These are phyloP conservation scores for Isotomurus palustris DNA, from an alignment of 2,888 invertebrate genomes.

Conservation along the genomic window DNA sequence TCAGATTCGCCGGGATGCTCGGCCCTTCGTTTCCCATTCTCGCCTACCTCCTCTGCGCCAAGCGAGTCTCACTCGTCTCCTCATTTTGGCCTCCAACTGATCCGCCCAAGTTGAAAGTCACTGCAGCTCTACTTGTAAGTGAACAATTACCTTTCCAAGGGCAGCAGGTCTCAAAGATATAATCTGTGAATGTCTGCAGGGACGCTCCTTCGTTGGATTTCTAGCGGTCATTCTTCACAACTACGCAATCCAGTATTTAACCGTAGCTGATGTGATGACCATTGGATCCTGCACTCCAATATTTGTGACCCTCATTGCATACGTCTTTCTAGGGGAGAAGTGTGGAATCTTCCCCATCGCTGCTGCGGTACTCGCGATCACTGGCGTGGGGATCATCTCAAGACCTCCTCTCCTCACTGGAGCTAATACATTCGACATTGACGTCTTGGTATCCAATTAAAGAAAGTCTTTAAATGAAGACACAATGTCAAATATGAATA, in stretches of 20 bases:
- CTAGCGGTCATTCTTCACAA: background rate
- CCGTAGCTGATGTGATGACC: background rate
- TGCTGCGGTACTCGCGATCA: constrained; percentile 1
- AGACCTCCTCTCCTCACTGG: constrained; percentile 12
- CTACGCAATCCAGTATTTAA: background rate
- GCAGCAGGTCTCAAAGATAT: too few relatives aligned
- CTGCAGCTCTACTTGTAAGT: too few relatives aligned
- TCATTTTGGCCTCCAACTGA: constrained; percentile 1
- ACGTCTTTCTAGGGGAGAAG: background rate
- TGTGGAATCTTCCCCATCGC: background rate
- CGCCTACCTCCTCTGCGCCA: constrained; percentile 8
- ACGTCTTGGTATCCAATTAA: constrained; percentile 6
- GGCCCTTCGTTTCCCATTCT: constrained; percentile 24
- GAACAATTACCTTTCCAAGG: too few relatives aligned
- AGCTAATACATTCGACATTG: background rate
- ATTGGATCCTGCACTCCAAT: background rate
- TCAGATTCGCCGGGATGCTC: constrained; percentile 25
- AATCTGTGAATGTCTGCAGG: background rate
- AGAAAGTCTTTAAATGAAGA: background rate
- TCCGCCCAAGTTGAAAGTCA: too few relatives aligned
- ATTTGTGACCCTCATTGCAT: background rate
- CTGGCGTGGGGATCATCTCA: constrained; percentile 7
- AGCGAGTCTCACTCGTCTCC: too few relatives aligned
- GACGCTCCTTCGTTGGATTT: constrained; percentile 1
- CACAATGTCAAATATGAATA: background rate